Conservation (phyloP, 2,888 invertebrate genomes). For the Oligia fasciuncula region DNA sequence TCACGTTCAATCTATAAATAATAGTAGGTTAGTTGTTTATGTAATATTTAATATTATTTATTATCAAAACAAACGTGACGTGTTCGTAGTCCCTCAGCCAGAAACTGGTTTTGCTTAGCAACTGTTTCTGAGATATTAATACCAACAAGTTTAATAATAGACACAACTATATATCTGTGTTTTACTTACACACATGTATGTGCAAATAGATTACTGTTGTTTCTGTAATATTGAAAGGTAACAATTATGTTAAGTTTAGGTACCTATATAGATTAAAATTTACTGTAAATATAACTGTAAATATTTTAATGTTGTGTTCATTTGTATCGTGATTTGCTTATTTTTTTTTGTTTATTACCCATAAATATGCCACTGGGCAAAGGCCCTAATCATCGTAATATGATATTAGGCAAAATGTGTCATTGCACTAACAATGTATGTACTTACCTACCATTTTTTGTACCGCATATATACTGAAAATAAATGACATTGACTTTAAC, state of each 20-base stretch:
- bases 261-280: no score
- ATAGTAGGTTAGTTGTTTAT: background rate
- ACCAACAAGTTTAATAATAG: background rate
- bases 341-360: no score
- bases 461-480: background rate
- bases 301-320: background rate
- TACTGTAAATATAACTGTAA: background rate
- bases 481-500: background rate
- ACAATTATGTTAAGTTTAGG: background rate
- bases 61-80: constrained; percentile 15
- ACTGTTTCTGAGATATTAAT: constrained; percentile 6
- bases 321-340: background rate
- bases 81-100: background rate
- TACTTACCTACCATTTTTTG: background rate
- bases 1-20: background rate
- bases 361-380: no score
- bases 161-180: background rate
- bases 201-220: background rate
- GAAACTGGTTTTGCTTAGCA: constrained; percentile 25
- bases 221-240: background rate
- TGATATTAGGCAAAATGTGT: background rate
- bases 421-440: background rate
- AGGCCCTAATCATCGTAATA: background rate
- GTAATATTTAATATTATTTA: background rate
- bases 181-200: background rate